phyloP scores from a whole-genome alignment of 92 coral and sea anemone genomes.

The Zoanthus gigantus region DNA sequence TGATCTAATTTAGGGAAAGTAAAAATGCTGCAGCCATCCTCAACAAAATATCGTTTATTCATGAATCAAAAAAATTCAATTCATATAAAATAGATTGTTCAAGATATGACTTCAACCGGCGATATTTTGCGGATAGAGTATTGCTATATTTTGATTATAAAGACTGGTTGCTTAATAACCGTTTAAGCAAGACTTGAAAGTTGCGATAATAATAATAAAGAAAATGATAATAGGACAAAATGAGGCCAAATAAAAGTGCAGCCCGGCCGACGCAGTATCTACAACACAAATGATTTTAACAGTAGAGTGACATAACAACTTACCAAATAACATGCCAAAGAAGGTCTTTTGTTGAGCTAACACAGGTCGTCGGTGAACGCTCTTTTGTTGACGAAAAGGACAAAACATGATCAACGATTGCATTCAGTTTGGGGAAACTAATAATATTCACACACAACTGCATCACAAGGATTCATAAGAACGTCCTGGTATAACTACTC shows the following conservation, averaged over 20 bases:
- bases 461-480: neutral
- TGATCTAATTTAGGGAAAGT: too few relatives aligned
- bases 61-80: too few relatives aligned
- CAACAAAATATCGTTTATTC: too few relatives aligned
- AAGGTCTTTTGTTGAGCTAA: constrained; percentile 75
- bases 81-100: too few relatives aligned
- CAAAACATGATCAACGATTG: neutral
- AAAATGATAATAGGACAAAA: neutral
- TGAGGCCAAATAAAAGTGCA: neutral
- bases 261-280: neutral
- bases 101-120: too few relatives aligned
- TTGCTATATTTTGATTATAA: too few relatives aligned
- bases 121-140: too few relatives aligned
- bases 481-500: neutral
- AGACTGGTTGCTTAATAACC: neutral
- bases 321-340: constrained; percentile 85
- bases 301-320: constrained; percentile 24
- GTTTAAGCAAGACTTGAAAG: neutral
- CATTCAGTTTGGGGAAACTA: neutral
- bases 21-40: too few relatives aligned
- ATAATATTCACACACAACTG: neutral
- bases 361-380: constrained; percentile 76
- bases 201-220: neutral
- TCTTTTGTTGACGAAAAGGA: constrained; percentile 54
- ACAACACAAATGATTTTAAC: neutral